These are phyloP conservation scores for Lanius collurio DNA, from an alignment of 2,113 vertebrate genomes.

Conservation along the genomic window DNA sequence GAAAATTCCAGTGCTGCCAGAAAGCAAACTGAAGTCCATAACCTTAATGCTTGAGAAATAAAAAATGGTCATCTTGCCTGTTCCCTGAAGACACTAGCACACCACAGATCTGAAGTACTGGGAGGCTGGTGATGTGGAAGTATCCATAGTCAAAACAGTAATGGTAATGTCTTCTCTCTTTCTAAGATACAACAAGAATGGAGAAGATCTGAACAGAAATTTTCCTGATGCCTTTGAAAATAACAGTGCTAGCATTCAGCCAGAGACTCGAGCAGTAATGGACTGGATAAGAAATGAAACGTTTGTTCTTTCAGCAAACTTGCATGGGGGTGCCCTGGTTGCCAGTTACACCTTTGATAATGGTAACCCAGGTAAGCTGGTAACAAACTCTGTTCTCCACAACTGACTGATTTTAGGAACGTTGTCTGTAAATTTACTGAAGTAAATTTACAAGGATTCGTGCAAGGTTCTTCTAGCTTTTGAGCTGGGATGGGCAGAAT, in stretches of 20 bases:
- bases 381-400: neutral
- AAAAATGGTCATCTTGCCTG: neutral
- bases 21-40: neutral
- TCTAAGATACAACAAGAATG: slow-evolving; percentile 83
- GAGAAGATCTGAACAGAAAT: slow-evolving; percentile 90
- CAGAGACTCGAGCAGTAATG: slow-evolving; percentile 88
- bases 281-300: slow-evolving; percentile 85
- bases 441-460: neutral
- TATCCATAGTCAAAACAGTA: neutral
- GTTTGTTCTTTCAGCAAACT: slow-evolving; percentile 93
- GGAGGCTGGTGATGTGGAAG: neutral
- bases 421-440: neutral
- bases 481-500: neutral
- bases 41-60: neutral
- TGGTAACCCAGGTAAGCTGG: slow-evolving; percentile 78
- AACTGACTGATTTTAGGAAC: neutral
- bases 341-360: slow-evolving; percentile 96
- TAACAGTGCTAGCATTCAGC: slow-evolving; percentile 64
- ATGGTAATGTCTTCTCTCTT: neutral
- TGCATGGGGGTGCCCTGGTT: slow-evolving; percentile 93
- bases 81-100: neutral
- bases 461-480: neutral
- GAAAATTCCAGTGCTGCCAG: neutral
- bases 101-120: neutral
- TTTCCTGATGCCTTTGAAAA: slow-evolving; percentile 86